These are phyloP conservation scores for Sesamia inferens DNA, from an alignment of 2,888 invertebrate genomes.

Conservation along the genomic window DNA sequence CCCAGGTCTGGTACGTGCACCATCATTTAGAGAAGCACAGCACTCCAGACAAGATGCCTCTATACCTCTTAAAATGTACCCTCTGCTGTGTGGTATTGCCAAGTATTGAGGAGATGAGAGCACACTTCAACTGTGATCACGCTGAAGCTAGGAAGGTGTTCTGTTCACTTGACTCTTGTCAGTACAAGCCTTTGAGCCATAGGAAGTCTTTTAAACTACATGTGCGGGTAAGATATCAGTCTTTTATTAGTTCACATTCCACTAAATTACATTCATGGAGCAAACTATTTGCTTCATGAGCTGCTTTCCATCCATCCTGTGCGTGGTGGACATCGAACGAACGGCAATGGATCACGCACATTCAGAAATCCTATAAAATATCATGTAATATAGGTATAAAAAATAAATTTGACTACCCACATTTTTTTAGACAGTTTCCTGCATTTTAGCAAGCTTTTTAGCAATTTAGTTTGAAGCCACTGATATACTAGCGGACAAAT, in stretches of 20 bases:
- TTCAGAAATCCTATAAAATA: not conserved
- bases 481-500: too few relatives aligned
- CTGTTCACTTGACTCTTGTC: slow-evolving; percentile 81
- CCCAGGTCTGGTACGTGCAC: slow-evolving; percentile 83
- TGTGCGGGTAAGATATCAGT: slow-evolving; percentile 76
- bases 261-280: too few relatives aligned
- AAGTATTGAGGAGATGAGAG: slow-evolving; percentile 78
- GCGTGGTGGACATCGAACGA: too few relatives aligned
- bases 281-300: too few relatives aligned
- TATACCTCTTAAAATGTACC: slow-evolving; percentile 82
- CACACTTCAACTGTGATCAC: slow-evolving; percentile 79
- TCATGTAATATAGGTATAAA: not conserved
- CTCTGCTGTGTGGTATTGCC: slow-evolving; percentile 79
- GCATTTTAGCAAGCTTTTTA: not conserved
- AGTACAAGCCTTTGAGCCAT: slow-evolving; percentile 83
- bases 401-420: not conserved
- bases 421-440: not conserved
- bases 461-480: not conserved
- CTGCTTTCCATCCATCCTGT: too few relatives aligned
- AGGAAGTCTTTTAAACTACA: slow-evolving; percentile 85
- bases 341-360: too few relatives aligned
- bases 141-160: slow-evolving; percentile 82
- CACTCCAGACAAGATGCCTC: slow-evolving; percentile 53
- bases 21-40: slow-evolving; percentile 80
- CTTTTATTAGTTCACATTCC: not conserved